phyloP scores from a whole-genome alignment of 2,113 vertebrate species.

The Tenrec ecaudatus region DNA sequence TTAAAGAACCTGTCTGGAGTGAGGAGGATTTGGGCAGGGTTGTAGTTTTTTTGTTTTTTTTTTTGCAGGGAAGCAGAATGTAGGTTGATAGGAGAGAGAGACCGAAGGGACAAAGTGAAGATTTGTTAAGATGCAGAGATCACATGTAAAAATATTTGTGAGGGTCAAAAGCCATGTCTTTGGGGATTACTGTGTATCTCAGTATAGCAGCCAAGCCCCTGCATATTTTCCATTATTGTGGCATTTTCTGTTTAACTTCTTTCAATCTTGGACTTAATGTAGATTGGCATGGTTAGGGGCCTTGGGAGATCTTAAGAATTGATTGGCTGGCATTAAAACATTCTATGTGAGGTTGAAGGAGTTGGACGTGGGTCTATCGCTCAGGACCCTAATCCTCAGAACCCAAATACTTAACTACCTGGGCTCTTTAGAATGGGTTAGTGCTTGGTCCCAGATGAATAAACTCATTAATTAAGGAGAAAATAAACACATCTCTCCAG shows the following conservation, averaged over 20 bases:
- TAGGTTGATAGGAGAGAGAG: conserved; percentile 40
- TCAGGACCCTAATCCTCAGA: conserved; percentile 9
- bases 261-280: conserved; percentile 9
- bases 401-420: conserved; percentile 14
- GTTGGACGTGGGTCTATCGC: neutral
- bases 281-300: neutral
- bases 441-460: conserved; percentile 44
- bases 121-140: conserved; percentile 2
- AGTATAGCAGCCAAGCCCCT: neutral
- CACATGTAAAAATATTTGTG: neutral
- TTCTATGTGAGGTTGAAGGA: conserved; percentile 10
- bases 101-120: conserved; percentile 21
- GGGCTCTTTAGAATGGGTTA: conserved; percentile 7
- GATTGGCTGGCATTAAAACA: conserved; percentile 24
- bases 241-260: conserved; percentile 49
- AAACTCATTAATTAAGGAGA: conserved; percentile 36
- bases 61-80: conserved; percentile 10
- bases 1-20: conserved; percentile 14
- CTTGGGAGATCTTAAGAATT: neutral
- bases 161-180: neutral
- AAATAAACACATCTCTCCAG: conserved; percentile 63
- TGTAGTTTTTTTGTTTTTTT: too few species aligned
- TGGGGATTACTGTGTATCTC: neutral
- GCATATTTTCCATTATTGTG: conserved; percentile 20
- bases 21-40: neutral